phyloP scores from a whole-genome alignment of 2,113 vertebrate genomes.

The Entelurus aequoreus region DNA sequence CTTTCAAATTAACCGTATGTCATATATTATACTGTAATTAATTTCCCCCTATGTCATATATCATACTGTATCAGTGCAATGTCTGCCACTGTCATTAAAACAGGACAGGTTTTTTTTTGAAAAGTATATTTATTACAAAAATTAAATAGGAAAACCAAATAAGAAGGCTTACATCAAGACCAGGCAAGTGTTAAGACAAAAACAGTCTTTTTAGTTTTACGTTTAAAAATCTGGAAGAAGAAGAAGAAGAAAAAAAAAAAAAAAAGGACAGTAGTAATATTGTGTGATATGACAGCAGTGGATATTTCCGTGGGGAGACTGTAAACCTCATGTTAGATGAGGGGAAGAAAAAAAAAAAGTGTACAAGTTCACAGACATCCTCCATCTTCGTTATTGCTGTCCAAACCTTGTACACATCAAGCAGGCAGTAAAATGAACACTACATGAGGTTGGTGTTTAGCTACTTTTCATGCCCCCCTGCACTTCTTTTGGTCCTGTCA shows the following conservation, averaged over 20 bases:
- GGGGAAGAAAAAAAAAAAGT: neutral
- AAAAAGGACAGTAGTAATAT: conserved; percentile 48
- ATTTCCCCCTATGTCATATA: neutral
- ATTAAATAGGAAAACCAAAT: conserved; percentile 68
- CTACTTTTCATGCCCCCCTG: conserved; percentile 27
- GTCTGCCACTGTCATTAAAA: neutral
- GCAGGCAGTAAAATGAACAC: conserved; percentile 17
- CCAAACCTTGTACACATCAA: conserved; percentile 21
- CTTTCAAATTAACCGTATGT: neutral
- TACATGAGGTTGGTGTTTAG: conserved; percentile 36
- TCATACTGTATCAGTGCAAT: neutral
- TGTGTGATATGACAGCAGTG: conserved; percentile 66
- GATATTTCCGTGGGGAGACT: conserved; percentile 32
- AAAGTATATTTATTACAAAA: conserved; percentile 65
- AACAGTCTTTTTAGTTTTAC: conserved; percentile 54
- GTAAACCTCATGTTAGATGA: conserved; percentile 38
- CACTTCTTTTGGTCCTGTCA: conserved; percentile 75
- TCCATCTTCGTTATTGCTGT: conserved; percentile 43
- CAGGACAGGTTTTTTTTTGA: conserved; percentile 19
- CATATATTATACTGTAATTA: neutral
- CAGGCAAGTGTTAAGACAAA: conserved; percentile 68
- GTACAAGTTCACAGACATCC: conserved; percentile 11
- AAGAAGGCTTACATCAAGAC: conserved; percentile 62
- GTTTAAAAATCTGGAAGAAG: conserved; percentile 52
- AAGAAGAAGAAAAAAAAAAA: conserved; percentile 40